These are phyloP conservation scores for Trissolcus brochymenae DNA, from an alignment of 2,888 invertebrate species.

Conservation along the genomic window DNA sequence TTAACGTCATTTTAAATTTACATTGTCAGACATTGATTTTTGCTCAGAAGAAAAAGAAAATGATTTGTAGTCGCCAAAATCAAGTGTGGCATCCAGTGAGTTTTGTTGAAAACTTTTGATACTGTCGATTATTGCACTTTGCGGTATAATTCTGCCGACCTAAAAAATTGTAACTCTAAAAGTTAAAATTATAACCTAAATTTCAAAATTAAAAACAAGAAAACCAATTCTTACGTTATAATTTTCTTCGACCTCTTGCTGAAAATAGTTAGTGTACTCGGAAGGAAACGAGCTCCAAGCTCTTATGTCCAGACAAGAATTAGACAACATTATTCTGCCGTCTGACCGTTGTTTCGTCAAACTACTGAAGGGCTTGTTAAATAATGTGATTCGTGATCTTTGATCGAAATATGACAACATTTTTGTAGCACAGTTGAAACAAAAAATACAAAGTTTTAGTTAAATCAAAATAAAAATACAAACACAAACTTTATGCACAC, in stretches of 20 bases:
- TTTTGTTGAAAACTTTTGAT: not conserved
- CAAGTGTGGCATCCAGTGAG: no score
- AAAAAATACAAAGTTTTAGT: not conserved
- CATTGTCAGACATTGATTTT: not conserved
- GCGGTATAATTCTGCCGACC: not conserved
- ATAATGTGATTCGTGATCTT: slow-evolving; percentile 61
- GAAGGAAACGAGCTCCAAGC: slow-evolving; percentile 79
- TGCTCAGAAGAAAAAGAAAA: not conserved
- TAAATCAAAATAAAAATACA: slow-evolving; percentile 14
- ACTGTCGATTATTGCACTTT: not conserved
- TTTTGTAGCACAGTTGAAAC: not conserved
- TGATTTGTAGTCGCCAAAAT: no score
- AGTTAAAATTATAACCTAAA: not conserved
- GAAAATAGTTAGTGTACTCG: slow-evolving; percentile 69
- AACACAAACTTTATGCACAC: slow-evolving; percentile 10
- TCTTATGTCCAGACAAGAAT: slow-evolving; percentile 78
- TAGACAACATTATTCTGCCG: slow-evolving; percentile 78
- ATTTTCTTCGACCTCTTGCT: slow-evolving; percentile 67
- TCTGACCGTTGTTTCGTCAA: slow-evolving; percentile 77
- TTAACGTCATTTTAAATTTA: not conserved
- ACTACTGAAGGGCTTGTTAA: slow-evolving; percentile 52
- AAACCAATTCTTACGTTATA: slow-evolving; percentile 55
- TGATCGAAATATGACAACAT: slow-evolving; percentile 64
- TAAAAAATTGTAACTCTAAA: not conserved
- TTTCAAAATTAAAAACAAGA: slow-evolving; percentile 5